Evolutionary conservation across 1,140 invertebrate species (phyloP).

Genomic region (Cheumatopsyche charites): DNA sequence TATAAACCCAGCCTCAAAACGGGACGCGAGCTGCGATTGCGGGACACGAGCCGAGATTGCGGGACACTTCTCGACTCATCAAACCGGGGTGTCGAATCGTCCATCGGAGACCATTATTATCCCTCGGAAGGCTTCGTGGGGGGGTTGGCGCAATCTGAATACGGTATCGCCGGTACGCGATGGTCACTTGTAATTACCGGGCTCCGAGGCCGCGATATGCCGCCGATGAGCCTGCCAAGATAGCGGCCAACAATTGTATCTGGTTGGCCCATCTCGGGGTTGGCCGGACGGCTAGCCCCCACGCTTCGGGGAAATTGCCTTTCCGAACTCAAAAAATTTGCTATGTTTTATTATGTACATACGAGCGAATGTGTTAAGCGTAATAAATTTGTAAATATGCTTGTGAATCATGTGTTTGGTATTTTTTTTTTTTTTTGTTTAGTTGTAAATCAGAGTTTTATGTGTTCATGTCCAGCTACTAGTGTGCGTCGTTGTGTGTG

Average conservation of each 20-base stretch:
- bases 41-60: too few species aligned
- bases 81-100: slow-evolving; percentile 3
- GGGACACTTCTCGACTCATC: too few species aligned
- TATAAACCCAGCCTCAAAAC: too few species aligned
- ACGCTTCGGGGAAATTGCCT: slow-evolving; percentile 18
- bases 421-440: neutral
- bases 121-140: neutral
- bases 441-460: too few species aligned
- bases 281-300: slow-evolving; percentile 11
- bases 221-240: slow-evolving; percentile 33
- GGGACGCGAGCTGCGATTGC: too few species aligned
- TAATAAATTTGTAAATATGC: neutral
- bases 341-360: too few species aligned
- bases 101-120: slow-evolving; percentile 4
- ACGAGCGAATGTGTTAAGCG: neutral
- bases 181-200: slow-evolving; percentile 35
- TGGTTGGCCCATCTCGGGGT: slow-evolving; percentile 8
- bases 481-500: too few species aligned
- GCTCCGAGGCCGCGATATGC: neutral
- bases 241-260: slow-evolving; percentile 33
- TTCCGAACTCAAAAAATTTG: neutral
- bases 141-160: slow-evolving; percentile 19
- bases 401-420: neutral
- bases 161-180: slow-evolving; percentile 30
- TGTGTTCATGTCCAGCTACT: too few species aligned